phyloP scores from a whole-genome alignment of 2,888 invertebrate genomes.

The Maniola hyperantus region DNA sequence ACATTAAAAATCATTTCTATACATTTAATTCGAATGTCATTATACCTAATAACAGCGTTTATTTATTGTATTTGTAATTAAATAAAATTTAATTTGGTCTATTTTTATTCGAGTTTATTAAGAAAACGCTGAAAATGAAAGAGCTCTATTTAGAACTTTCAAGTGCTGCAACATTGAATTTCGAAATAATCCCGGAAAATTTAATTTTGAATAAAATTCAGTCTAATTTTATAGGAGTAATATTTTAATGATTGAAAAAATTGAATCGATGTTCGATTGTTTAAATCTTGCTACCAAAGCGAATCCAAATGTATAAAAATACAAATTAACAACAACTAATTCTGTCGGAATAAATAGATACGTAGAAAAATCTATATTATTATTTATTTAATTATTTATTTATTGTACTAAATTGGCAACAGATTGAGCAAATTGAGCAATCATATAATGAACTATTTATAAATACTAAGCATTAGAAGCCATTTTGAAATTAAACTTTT shows the following conservation, averaged over 20 bases:
- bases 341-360: constrained; percentile 27
- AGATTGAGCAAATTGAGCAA: constrained; percentile 77
- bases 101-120: background rate
- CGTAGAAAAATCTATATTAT: constrained; percentile 37
- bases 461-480: constrained; percentile 38
- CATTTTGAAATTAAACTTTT: constrained; percentile 29
- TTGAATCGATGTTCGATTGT: background rate
- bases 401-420: constrained; percentile 57
- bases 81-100: background rate
- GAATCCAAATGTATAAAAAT: constrained; percentile 29
- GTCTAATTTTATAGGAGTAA: background rate
- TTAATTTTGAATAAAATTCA: background rate
- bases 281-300: background rate
- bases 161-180: background rate
- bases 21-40: background rate
- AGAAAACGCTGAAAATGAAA: background rate
- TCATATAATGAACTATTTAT: constrained; percentile 50
- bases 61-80: no score
- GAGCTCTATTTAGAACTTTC: background rate
- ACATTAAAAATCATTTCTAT: background rate
- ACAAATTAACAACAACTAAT: constrained; percentile 30
- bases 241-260: background rate
- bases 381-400: constrained; percentile 23
- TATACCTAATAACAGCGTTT: no score
- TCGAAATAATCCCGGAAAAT: background rate